Evolutionary conservation across 2,113 vertebrate species (phyloP).

Genomic region (Hemichromis elongatus): DNA sequence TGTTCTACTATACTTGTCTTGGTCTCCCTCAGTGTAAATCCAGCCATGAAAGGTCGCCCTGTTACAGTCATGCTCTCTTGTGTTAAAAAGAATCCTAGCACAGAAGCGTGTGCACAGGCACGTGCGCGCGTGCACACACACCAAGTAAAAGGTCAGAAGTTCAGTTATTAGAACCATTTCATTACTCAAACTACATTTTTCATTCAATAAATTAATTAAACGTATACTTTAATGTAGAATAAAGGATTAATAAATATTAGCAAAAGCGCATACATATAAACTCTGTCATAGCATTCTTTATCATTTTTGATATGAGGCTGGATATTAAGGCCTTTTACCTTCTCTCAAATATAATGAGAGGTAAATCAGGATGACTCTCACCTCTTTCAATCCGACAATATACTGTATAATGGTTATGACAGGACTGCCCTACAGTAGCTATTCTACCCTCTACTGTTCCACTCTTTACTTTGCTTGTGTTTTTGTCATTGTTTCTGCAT

Average conservation of each 20-base stretch:
- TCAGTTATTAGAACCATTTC: no score
- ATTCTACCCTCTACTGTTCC: background rate
- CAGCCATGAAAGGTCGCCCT: no score
- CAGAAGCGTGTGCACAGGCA: no score
- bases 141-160: no score
- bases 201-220: no score
- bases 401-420: background rate
- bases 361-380: background rate
- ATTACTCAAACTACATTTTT: no score
- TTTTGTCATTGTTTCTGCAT: rapidly evolving
- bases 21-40: no score
- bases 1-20: no score
- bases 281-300: background rate
- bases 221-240: background rate
- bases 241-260: background rate
- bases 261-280: background rate
- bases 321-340: background rate
- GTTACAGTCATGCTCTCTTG: no score
- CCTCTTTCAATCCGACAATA: background rate
- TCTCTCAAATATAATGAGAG: background rate
- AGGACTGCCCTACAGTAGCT: background rate
- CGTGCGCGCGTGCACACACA: no score
- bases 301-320: background rate
- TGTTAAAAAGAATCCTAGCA: no score
- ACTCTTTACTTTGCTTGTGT: background rate